Percentiles rank a stretch among this genome's conserved stretches.
phyloP scores from a whole-genome alignment of 2,888 invertebrate species.

The Dendrolimus pini region DNA sequence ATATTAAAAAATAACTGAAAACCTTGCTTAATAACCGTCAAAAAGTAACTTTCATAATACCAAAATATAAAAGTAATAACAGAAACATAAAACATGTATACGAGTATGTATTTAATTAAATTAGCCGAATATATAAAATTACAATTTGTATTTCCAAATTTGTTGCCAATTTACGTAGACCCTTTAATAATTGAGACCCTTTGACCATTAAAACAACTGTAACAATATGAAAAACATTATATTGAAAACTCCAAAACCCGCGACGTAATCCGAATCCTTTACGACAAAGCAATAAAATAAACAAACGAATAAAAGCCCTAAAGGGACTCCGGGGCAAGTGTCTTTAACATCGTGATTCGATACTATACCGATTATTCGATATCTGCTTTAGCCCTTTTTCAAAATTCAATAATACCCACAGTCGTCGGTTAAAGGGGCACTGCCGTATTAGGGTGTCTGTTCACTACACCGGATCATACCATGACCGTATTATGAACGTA shows the following conservation, averaged over 20 bases:
- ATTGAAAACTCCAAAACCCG: background rate
- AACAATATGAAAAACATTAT: background rate
- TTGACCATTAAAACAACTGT: background rate
- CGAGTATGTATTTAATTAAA: too few species aligned
- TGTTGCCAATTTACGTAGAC: too few species aligned
- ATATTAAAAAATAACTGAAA: too few species aligned
- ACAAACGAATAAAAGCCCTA: background rate
- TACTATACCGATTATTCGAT: constrained; percentile 36
- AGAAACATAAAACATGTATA: too few species aligned
- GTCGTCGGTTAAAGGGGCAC: background rate
- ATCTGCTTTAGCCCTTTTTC: constrained; percentile 16
- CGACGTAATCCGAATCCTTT: background rate
- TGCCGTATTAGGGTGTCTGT: background rate
- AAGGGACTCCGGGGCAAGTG: constrained; percentile 12
- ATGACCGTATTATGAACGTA: too few species aligned
- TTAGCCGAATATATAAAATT: too few species aligned
- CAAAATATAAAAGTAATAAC: too few species aligned
- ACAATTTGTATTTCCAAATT: too few species aligned
- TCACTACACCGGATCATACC: too few species aligned
- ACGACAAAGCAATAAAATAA: background rate
- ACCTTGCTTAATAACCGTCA: too few species aligned
- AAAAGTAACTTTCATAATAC: too few species aligned
- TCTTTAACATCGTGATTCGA: constrained; percentile 37
- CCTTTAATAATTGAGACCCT: too few species aligned
- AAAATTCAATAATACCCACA: constrained; percentile 7